Conservation (phyloP, 2,113 vertebrate genomes). For the Trachemys scripta region DNA sequence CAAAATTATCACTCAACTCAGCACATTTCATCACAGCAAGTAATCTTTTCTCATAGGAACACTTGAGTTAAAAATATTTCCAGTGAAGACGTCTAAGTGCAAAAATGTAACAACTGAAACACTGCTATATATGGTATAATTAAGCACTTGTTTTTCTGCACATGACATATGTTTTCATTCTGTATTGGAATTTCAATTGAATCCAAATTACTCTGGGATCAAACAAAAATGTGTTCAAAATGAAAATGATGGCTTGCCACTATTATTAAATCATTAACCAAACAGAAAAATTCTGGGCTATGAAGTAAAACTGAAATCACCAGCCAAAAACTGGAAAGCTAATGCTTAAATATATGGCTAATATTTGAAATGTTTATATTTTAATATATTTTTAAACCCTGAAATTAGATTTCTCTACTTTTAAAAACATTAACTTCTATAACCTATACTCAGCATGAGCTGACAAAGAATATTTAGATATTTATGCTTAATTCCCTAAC, state of each 20-base stretch:
- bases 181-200: conserved; percentile 69
- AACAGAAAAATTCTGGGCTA: conserved; percentile 66
- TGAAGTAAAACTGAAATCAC: conserved; percentile 63
- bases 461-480: conserved; percentile 46
- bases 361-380: background rate
- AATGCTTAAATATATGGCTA: conserved; percentile 52
- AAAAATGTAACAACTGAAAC: conserved; percentile 75
- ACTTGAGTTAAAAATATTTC: conserved; percentile 76
- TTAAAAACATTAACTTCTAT: conserved; percentile 47
- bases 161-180: conserved; percentile 72
- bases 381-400: conserved; percentile 19
- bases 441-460: conserved; percentile 46
- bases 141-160: conserved; percentile 74
- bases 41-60: conserved; percentile 70
- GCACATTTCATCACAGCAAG: conserved; percentile 69
- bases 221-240: conserved; percentile 74
- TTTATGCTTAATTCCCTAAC: conserved; percentile 54
- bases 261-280: conserved; percentile 77
- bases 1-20: conserved; percentile 74
- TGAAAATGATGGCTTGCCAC: conserved; percentile 66
- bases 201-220: conserved; percentile 71
- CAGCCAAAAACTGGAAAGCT: conserved; percentile 56
- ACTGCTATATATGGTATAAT: conserved; percentile 69
- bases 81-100: conserved; percentile 63
- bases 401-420: conserved; percentile 46